Base-by-base conservation (phyloP, 2,888 invertebrate genomes). In the Sarcophaga carnaria region DNA sequence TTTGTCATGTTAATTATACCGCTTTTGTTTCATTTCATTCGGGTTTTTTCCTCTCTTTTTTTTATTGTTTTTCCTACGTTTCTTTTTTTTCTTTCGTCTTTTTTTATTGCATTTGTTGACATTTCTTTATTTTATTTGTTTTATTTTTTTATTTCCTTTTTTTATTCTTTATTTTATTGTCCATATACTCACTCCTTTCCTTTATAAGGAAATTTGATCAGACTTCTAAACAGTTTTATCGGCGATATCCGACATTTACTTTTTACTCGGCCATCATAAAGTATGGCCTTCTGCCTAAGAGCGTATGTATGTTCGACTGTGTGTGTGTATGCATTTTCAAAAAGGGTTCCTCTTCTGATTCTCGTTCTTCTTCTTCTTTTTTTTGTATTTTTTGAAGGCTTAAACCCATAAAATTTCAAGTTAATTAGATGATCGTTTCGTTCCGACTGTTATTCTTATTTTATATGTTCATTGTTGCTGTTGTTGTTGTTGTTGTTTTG, bases 1-100 rank as follows among this genome's bases (percentile, higher is more conserved):
- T 91, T 91, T 91, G 91, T 91, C 90, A 92, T 91, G 91, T 91
- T 91, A 91, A 91, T 91, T 90, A 90, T 90, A 89, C 92, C 91
- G 91, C 91, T 89, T 88, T 82, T 82, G 47, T 62, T n/a, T 78
- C 47, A 49, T 67, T 63, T 66, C 66, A 60, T 86, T 87, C 27
- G 70, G 25, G 25, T 27, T 37, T 62, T 20, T 88, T 89, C 3
- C 4, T 6, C 14, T 49, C 2, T 45, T 89, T 87, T 87, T 87
- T 70, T 63, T 17, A 59, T 80, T 83, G 4, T 17, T 54, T 12
- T 54, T 14, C 17, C 12, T 17, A 79, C 75, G 78, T 79, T 76
- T 81, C 59, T 74, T 80, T 79, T 80, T 84, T 87, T 81, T 76
- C 54, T 85, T 80, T 63, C 37, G 6, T 37, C 17, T 59, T 80